Conservation (phyloP, 2,113 vertebrate genomes). For the human region GRCh38 chr12:70842501-70843000, state of each 20-base stretch:
- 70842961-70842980: background rate
- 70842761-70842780: background rate
- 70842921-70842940: slow-evolving; percentile 9
- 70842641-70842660: background rate
- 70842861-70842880: background rate
- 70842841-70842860: background rate
- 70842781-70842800: background rate
- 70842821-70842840: background rate
- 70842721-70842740: background rate
- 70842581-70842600: background rate
- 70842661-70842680: background rate
- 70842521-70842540: background rate
- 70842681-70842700: background rate
- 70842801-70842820: background rate
- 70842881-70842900: background rate
- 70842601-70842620: background rate
- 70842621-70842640: background rate
- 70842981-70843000: background rate
- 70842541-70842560: background rate
- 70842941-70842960: slow-evolving; percentile 1
- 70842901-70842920: background rate
- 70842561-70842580: background rate
- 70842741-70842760: background rate
- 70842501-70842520: fast-evolving
- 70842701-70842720: background rate